Percentiles rank a stretch among this genome's conserved stretches.
phyloP scores from a whole-genome alignment of 2,888 invertebrate genomes.

The Petrolisthes manimaculis region DNA sequence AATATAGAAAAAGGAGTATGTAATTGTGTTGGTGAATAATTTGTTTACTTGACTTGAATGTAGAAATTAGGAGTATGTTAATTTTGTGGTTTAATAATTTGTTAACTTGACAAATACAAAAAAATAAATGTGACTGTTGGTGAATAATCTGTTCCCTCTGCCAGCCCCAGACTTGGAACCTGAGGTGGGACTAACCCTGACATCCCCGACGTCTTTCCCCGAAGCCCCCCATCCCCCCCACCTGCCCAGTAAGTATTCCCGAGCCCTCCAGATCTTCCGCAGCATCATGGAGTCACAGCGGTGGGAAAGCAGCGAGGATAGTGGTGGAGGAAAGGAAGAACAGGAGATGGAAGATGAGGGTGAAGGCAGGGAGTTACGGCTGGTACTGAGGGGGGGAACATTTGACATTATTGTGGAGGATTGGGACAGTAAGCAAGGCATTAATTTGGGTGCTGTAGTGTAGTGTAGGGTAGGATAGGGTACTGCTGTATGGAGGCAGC shows the following conservation, averaged over 20 bases:
- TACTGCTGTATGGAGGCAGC: too few species aligned
- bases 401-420: constrained; percentile 50
- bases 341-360: constrained; percentile 2
- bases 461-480: too few species aligned
- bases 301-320: constrained; percentile 3
- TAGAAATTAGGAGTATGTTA: too few species aligned
- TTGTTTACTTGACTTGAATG: too few species aligned
- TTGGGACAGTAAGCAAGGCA: constrained; percentile 47
- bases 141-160: neutral
- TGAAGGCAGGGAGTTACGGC: constrained; percentile 21
- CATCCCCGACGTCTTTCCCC: constrained; percentile 19
- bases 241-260: constrained; percentile 52
- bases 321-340: neutral
- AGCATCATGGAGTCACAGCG: constrained; percentile 43
- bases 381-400: constrained; percentile 24
- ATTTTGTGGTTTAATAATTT: too few species aligned
- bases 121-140: neutral
- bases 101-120: neutral
- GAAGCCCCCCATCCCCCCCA: constrained; percentile 30
- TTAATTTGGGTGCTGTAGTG: too few species aligned
- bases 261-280: constrained; percentile 48
- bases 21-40: too few species aligned
- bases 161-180: constrained; percentile 49
- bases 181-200: constrained; percentile 22
- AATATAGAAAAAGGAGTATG: too few species aligned